phyloP scores from a whole-genome alignment of 2,797 vertebrate genomes.

The Acipenser transmontanus region DNA sequence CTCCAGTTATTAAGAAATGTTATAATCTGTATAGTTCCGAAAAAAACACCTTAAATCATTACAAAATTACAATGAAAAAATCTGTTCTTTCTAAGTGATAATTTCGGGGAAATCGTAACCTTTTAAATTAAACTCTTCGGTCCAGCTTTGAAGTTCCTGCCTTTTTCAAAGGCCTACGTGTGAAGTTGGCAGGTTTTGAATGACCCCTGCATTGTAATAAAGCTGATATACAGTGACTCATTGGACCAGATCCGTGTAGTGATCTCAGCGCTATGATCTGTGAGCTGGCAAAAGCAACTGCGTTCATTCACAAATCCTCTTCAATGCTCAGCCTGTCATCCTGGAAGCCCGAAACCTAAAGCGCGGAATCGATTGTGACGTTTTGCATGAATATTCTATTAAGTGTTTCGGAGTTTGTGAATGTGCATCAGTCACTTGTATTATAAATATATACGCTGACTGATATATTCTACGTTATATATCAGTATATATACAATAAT shows the following conservation, averaged over 20 bases:
- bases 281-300: slow-evolving; percentile 64
- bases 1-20: too few relatives aligned
- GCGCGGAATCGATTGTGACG: slow-evolving; percentile 47
- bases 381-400: slow-evolving; percentile 39
- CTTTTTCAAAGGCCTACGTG: slow-evolving; percentile 44
- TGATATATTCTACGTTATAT: too few relatives aligned
- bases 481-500: too few relatives aligned
- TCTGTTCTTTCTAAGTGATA: too few relatives aligned
- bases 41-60: too few relatives aligned
- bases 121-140: background rate
- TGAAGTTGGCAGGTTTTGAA: slow-evolving; percentile 54
- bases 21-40: too few relatives aligned
- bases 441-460: background rate
- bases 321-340: slow-evolving; percentile 58
- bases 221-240: slow-evolving; percentile 53
- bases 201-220: slow-evolving; percentile 54
- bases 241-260: slow-evolving; percentile 63
- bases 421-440: background rate
- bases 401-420: slow-evolving; percentile 6
- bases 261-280: slow-evolving; percentile 61
- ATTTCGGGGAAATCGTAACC: slow-evolving; percentile 7
- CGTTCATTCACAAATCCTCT: slow-evolving; percentile 76
- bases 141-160: slow-evolving; percentile 29
- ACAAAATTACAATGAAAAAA: too few relatives aligned
- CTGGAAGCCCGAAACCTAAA: slow-evolving; percentile 39